Evolutionary conservation across 2,888 invertebrate species (phyloP), one percentile per base, ranked within the genome.

Genomic region (Heliconius erato): DNA sequence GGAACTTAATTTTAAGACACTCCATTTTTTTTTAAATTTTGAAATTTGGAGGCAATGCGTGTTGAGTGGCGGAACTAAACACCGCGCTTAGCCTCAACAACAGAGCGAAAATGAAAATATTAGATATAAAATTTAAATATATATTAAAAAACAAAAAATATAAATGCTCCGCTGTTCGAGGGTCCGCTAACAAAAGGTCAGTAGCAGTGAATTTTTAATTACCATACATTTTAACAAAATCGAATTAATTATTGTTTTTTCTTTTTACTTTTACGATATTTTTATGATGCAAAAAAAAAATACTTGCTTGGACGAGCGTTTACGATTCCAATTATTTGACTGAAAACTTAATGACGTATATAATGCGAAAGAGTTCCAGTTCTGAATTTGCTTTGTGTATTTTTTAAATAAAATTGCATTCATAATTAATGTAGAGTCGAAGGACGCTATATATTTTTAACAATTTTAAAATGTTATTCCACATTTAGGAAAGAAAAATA

Each of bases 221-320:
- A 77, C 14, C 23, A 69, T 54, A 35, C 23, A 69, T 79, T 69
- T 69, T 72, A 65, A 74, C 63, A 67, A 74, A 77, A 77, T 71
- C 32, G 63, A 81, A 71, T 77, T 69, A 76, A 76, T 80, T 35
- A 32, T 74, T 65, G n/a, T 77, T 65, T 3, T 26, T 68, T 54
- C 35, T 49, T 65, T 54, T 65, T 65, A 49, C 16, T 81, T 81
- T 77, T 69, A 81, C 59, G 76, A 76, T 63, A 28, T 76, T 69
- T 81, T 81, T 59, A 81, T 69, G 40, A 81, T n/a, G 59, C 28
- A 77, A 40, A 81, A 76, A 40, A 80, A 65, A 12, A n/a, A 28
- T 6, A 65, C 32, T 63, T n/a, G 74, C 65, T 49, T 28, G 59
- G 32, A 65, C 11, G 69, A 68, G 76, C 32, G 16, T 81, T 77